Evolutionary conservation across 2,797 vertebrate species (phyloP).

Genomic region (Cossypha dichroa): DNA sequence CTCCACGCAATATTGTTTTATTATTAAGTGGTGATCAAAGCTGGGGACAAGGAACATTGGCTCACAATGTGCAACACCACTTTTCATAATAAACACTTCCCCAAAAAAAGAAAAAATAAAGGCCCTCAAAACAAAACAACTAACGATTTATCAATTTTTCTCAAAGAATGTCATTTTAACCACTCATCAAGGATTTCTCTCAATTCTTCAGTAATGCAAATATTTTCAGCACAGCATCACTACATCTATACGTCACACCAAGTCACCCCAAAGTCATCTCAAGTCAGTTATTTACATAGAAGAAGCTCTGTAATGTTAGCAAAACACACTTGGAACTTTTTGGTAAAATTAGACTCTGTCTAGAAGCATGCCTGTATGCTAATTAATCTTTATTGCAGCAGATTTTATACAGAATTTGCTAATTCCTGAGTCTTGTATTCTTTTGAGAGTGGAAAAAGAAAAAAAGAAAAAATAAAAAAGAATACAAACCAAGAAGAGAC

Average conservation of each 20-base stretch:
- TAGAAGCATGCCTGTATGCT: background rate
- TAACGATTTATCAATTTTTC: background rate
- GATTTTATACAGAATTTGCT: background rate
- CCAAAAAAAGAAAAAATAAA: background rate
- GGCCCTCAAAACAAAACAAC: background rate
- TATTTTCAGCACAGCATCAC: background rate
- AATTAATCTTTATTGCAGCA: background rate
- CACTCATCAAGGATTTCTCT: background rate
- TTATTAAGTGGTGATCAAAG: conserved; percentile 10
- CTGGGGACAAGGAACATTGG: background rate
- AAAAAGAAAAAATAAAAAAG: too few relatives aligned
- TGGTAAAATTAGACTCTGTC: background rate
- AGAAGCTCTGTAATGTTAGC: background rate
- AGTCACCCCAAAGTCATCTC: background rate
- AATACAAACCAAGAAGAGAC: background rate
- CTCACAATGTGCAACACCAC: background rate
- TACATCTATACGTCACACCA: background rate
- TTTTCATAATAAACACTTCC: background rate
- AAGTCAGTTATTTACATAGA: background rate
- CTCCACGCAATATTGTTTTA: background rate
- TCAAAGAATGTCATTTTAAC: background rate
- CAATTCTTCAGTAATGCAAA: background rate
- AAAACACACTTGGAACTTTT: background rate
- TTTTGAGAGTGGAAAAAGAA: background rate
- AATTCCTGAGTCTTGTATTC: background rate